Evolutionary conservation across 1,140 invertebrate genomes (phyloP).

Genomic region (Littorina saxatilis): DNA sequence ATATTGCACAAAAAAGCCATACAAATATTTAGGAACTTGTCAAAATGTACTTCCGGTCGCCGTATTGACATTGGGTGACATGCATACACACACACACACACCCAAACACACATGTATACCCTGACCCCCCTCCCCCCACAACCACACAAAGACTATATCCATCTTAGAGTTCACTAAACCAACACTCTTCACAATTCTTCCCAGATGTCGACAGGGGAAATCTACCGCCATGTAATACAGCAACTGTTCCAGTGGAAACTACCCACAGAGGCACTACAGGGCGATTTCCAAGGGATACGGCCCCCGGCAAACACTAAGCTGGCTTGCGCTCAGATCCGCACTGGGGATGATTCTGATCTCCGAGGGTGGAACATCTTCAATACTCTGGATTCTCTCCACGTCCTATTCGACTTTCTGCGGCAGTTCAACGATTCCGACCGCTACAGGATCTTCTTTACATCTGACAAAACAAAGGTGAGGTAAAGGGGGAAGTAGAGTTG

Average conservation of each 20-base stretch:
- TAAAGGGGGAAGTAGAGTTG: too few relatives aligned
- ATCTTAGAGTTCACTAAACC: too few relatives aligned
- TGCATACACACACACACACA: too few relatives aligned
- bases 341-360: background rate
- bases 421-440: background rate
- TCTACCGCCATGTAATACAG: background rate
- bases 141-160: too few relatives aligned
- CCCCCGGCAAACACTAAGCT: background rate
- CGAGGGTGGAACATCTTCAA: conserved; percentile 21
- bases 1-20: too few relatives aligned
- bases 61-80: too few relatives aligned
- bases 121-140: too few relatives aligned
- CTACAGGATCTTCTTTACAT: conserved; percentile 2
- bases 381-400: background rate
- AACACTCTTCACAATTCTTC: too few relatives aligned
- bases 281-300: background rate
- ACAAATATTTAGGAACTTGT: too few relatives aligned
- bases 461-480: background rate
- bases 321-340: conserved; percentile 41
- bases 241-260: background rate
- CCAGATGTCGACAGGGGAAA: background rate
- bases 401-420: background rate
- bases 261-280: background rate
- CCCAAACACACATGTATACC: too few relatives aligned
- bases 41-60: too few relatives aligned